phyloP scores from a whole-genome alignment of 2,888 invertebrate species.

The Labia minor region DNA sequence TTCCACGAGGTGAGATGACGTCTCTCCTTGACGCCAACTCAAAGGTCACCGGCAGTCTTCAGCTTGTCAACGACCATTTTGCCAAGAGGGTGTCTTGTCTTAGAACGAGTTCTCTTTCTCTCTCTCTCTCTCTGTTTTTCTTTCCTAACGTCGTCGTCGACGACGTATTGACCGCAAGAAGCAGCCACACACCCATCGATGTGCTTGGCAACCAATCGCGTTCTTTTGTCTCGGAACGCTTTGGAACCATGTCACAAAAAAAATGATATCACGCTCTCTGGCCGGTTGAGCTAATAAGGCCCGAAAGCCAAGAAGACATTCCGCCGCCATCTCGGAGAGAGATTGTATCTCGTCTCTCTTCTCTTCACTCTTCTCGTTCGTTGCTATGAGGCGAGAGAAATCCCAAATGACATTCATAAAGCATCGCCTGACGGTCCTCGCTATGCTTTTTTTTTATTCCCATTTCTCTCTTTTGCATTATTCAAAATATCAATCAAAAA shows the following conservation, averaged over 20 bases:
- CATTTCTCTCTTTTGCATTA: not conserved
- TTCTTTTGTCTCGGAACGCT: not conserved
- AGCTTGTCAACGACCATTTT: no score
- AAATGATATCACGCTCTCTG: constrained; percentile 2
- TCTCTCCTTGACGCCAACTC: no score
- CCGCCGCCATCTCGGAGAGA: not conserved
- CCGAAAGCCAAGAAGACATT: constrained; percentile 2
- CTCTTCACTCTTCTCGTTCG: no score
- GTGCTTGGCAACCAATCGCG: not conserved
- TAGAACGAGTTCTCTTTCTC: no score
- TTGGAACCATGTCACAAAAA: not conserved
- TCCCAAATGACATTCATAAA: not conserved
- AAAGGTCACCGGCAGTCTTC: no score
- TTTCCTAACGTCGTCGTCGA: not conserved
- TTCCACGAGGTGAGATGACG: no score
- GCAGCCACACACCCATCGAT: no score
- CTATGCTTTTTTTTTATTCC: not conserved
- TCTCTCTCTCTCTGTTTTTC: no score
- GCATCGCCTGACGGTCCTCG: not conserved
- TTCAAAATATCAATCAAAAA: constrained; percentile 13
- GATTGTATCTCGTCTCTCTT: not conserved
- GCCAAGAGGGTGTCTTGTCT: no score
- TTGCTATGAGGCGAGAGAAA: not conserved
- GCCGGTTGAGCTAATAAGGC: not conserved
- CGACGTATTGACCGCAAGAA: not conserved